Evolutionary conservation across 2,888 invertebrate species (phyloP).

Genomic region (Xestia c-nigrum): DNA sequence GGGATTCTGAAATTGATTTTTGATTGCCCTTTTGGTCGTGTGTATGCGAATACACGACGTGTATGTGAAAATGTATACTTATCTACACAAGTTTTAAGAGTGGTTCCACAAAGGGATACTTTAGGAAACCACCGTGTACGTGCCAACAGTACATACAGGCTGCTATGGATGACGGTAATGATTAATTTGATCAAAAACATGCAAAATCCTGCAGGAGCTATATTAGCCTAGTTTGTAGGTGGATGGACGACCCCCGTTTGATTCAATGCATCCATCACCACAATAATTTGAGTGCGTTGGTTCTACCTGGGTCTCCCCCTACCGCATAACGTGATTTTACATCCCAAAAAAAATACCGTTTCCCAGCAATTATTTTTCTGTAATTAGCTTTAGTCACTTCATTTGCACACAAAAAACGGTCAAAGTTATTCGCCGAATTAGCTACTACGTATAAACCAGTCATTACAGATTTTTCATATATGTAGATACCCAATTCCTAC

Average conservation of each 20-base stretch:
- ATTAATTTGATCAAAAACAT: not conserved
- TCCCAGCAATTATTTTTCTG: not conserved
- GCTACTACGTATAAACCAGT: not conserved
- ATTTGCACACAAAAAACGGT: not conserved
- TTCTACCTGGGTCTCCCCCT: too few relatives aligned
- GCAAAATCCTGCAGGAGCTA: not conserved
- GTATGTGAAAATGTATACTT: not conserved
- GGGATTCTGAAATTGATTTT: conserved; percentile 11
- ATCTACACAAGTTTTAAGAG: too few relatives aligned
- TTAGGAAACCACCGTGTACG: not conserved
- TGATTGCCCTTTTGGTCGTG: not conserved
- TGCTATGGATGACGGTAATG: not conserved
- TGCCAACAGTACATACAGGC: not conserved
- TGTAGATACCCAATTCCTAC: conserved; percentile 1
- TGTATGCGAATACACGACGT: too few relatives aligned
- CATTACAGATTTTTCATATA: conserved; percentile 34
- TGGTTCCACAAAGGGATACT: not conserved
- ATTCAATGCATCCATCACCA: too few relatives aligned
- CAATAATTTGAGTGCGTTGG: too few relatives aligned
- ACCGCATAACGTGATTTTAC: too few relatives aligned
- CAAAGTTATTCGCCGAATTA: conserved; percentile 10
- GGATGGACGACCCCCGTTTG: not conserved
- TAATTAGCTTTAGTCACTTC: conserved; percentile 7
- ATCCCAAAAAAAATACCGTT: too few relatives aligned
- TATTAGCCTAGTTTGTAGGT: not conserved